Base-by-base conservation (phyloP, 2,113 vertebrate species). In the Pionites leucogaster region DNA sequence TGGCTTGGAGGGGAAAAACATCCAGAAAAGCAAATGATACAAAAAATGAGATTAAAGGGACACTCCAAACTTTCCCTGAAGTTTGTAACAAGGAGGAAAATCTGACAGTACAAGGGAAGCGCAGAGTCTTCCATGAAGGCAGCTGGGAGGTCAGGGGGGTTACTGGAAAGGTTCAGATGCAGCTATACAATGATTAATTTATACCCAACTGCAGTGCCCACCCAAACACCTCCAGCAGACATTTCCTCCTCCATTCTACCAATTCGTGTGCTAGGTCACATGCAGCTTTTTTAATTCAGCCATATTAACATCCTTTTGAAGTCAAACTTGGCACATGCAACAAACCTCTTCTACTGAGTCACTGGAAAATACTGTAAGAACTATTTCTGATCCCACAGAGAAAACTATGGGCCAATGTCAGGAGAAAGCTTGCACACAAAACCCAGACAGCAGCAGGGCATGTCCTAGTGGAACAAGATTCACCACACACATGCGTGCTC, bases 331-430 rank as follows among this genome's bases (percentile, higher is more conserved):
- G 88, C 87, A 72, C 23, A 37, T 9, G 46, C 57, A 92, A 60
- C 4, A 35, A 75, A 60, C 18, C 57, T 84, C 80, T 74, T 60
- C 47, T 46, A 86, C 37, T 18, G 22, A 93, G 67, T 71, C 59
- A 52, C 85, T 94, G 71, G 63, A 93, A 96, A 95, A 77, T 37
- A 79, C 47, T 27, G 11, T 83, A 89, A 90, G 87, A 90, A 22
- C 50, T 50, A n/a, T 74, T 90, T 65, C 46, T 46, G 84, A 67
- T 88, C 50, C 81, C 65, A 50, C 10, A 77, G 77, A 72, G 82
- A 72, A 41, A 39, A 46, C 8, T 41, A 44, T 0, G 1, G 94
- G 87, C 94, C 77, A 20, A 13, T 3, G 28, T 46, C 80, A 88
- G 67, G 82, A 83, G 74, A 59, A 55, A 76, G 68, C 63, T 67